Evolutionary conservation across 2,113 vertebrate genomes (phyloP).

Genomic region (Mugil cephalus): DNA sequence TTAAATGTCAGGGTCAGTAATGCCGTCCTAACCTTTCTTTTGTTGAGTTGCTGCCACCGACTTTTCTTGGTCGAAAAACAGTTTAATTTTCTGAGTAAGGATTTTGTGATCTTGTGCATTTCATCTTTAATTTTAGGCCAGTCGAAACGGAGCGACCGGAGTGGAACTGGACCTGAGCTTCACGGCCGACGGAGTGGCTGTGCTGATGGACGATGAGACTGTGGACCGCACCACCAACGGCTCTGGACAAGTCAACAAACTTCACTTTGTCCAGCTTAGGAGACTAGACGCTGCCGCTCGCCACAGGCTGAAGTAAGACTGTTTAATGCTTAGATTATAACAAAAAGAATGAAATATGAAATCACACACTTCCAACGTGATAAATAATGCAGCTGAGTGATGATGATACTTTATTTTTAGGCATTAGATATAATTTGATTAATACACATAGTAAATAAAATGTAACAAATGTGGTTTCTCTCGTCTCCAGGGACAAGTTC

Average conservation of each 20-base stretch:
- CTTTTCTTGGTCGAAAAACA: too few relatives aligned
- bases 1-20: background rate
- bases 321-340: background rate
- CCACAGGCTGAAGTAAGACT: conserved; percentile 87
- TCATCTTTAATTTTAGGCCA: conserved; percentile 83
- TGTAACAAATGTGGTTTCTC: too few relatives aligned
- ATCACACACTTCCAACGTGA: too few relatives aligned
- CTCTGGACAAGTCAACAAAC: conserved; percentile 85
- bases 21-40: background rate
- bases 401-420: too few relatives aligned
- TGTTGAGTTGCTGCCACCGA: background rate
- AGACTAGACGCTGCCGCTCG: conserved; percentile 90
- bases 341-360: too few relatives aligned
- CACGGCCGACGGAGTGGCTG: conserved; percentile 89
- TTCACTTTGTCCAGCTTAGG: conserved; percentile 88
- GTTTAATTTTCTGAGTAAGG: too few relatives aligned
- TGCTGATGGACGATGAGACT: conserved; percentile 95
- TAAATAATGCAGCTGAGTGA: too few relatives aligned
- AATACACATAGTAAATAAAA: too few relatives aligned
- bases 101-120: background rate
- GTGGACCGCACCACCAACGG: conserved; percentile 95
- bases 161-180: conserved; percentile 95
- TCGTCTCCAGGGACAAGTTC: conserved; percentile 84
- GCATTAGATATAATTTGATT: too few relatives aligned
- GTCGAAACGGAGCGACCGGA: conserved; percentile 90